phyloP scores from a whole-genome alignment of 2,888 invertebrate genomes.

The Cyclophora punctaria region DNA sequence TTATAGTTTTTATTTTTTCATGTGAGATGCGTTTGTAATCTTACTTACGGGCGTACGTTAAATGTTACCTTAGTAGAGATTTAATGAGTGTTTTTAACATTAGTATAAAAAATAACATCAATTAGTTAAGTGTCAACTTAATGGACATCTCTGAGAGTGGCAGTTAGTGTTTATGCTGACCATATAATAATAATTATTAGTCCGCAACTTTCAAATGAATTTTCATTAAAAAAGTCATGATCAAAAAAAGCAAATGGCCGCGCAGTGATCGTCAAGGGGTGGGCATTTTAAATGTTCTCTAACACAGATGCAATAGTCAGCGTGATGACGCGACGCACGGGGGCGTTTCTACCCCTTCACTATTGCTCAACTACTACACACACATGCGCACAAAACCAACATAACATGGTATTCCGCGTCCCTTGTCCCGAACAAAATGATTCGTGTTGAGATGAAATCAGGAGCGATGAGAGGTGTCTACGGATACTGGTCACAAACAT shows the following conservation, averaged over 20 bases:
- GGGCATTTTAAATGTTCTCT: slow-evolving; percentile 71
- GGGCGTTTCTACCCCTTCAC: slow-evolving; percentile 53
- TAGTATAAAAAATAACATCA: too few species aligned
- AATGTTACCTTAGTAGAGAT: too few species aligned
- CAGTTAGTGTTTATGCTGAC: too few species aligned
- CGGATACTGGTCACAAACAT: slow-evolving; percentile 31
- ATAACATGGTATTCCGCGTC: slow-evolving; percentile 28
- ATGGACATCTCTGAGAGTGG: too few species aligned
- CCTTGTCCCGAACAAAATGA: slow-evolving; percentile 5
- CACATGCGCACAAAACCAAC: slow-evolving; percentile 34
- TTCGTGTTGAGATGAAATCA: slow-evolving; percentile 3
- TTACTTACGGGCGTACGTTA: too few species aligned
- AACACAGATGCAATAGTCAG: slow-evolving; percentile 70
- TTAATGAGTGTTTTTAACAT: too few species aligned
- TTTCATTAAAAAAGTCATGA: slow-evolving; percentile 22
- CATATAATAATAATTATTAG: too few species aligned
- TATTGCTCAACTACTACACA: slow-evolving; percentile 59
- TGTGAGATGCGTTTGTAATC: too few species aligned
- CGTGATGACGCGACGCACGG: slow-evolving; percentile 54
- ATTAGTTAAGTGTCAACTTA: too few species aligned
- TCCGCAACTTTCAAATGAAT: too few species aligned
- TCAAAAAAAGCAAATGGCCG: slow-evolving; percentile 56
- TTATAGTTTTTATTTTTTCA: too few species aligned
- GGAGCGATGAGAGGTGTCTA: slow-evolving; percentile 31
- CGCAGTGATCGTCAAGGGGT: slow-evolving; percentile 62